These are phyloP conservation scores for Narcine bancroftii DNA, from an alignment of 2,113 vertebrate genomes.

Conservation along the genomic window DNA sequence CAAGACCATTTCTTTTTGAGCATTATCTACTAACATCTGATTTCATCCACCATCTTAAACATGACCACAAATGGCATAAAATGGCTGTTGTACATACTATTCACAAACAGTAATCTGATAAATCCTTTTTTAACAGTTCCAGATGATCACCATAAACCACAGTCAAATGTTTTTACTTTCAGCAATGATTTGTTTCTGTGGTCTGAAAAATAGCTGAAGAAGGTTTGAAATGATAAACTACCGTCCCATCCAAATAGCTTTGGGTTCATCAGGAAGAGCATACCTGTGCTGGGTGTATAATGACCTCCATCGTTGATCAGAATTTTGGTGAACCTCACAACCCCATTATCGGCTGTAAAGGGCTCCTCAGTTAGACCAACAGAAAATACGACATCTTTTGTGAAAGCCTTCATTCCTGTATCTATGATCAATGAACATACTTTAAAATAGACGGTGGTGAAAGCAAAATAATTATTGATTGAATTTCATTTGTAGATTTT, in stretches of 20 bases:
- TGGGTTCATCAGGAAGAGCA: background rate
- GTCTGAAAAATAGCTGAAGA: background rate
- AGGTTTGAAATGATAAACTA: background rate
- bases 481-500: too few species aligned
- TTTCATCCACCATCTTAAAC: too few species aligned
- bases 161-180: background rate
- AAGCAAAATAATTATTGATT: background rate
- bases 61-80: too few species aligned
- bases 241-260: background rate
- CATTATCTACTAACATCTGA: too few species aligned
- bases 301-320: conserved; percentile 37
- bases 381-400: conserved; percentile 13
- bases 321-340: conserved; percentile 35
- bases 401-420: background rate
- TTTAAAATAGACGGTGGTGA: background rate
- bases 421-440: background rate
- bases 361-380: conserved; percentile 33
- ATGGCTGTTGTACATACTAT: too few species aligned
- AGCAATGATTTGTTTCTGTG: background rate
- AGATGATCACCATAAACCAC: too few species aligned
- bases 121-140: too few species aligned
- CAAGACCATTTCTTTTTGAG: too few species aligned
- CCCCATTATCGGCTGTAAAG: background rate
- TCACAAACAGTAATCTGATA: too few species aligned
- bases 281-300: conserved; percentile 37